Evolutionary conservation across 2,113 vertebrate genomes (phyloP), one percentile per base, ranked within the genome.

Genomic region (Melanostigma gelatinosum): DNA sequence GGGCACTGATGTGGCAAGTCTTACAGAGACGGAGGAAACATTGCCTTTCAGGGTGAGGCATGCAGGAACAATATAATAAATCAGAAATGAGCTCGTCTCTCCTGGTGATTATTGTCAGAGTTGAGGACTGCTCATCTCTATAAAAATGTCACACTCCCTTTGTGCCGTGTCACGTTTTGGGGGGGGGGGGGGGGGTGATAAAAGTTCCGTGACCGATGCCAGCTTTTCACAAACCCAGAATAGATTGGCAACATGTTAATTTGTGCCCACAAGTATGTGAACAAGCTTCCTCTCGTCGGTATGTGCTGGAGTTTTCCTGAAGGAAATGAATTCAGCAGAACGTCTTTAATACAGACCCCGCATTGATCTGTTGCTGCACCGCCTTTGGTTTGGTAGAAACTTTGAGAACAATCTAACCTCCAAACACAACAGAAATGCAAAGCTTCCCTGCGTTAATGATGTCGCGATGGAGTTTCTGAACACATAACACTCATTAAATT

Each of bases 321-420:
- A 85, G 79, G 67, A 77, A 85, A 85, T 85, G 61, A 87, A 88
- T 81, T 85, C 62, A 24, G 63, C 71, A 65, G 82, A 86, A 69
- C 58, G 44, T 84, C 75, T 77, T 58, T n/a, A 86, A 87, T 77
- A 29, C 27, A 82, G 82, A 55, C 29, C 16, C 24, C 22, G n/a
- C 74, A 87, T 82, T 87, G 87, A 92, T 87, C 75, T 83, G 78
- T 34, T 80, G 36, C 65, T 60, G 75, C 68, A 29, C 58, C 58
- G 44, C 5, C 83, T 72, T 67, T 27, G 36, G 52, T 77, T 79
- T 87, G 76, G 69, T 46, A 54, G 52, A 80, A 88, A 85, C 79
- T 82, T 83, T 85, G 76, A 85, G 71, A 82, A 85, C 73, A 78
- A 75, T 60, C 69, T 72, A 52, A 62, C 48, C 20, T 29, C 24